Conservation (phyloP, 2,888 invertebrate genomes). For the Coelinius sp. region DNA sequence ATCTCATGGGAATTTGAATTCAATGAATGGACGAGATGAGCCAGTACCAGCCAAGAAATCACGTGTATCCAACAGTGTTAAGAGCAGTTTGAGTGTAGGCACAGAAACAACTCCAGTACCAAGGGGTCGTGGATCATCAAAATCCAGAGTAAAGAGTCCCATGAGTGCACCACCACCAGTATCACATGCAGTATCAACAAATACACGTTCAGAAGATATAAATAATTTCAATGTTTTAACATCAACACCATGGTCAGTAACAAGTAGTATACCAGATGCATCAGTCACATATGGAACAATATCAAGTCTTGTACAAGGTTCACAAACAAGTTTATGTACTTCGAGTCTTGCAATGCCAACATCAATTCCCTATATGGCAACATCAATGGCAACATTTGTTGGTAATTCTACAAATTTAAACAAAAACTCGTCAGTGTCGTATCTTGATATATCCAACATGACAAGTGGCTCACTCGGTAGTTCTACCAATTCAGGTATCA, state of each 20-base stretch:
- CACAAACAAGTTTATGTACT: slow-evolving; percentile 60
- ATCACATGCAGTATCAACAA: slow-evolving; percentile 23
- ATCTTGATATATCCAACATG: slow-evolving; percentile 69
- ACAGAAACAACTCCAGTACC: slow-evolving; percentile 35
- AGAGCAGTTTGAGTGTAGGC: slow-evolving; percentile 34
- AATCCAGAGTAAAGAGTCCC: slow-evolving; percentile 44
- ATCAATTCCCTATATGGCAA: slow-evolving; percentile 67
- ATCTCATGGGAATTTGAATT: slow-evolving; percentile 68
- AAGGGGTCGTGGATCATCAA: slow-evolving; percentile 39
- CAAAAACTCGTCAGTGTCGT: slow-evolving; percentile 66
- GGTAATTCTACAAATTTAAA: slow-evolving; percentile 67
- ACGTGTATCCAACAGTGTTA: slow-evolving; percentile 51
- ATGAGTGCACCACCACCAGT: slow-evolving; percentile 38
- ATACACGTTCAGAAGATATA: slow-evolving; percentile 36
- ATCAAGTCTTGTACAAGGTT: slow-evolving; percentile 57
- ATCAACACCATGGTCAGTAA: slow-evolving; percentile 57
- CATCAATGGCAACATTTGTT: slow-evolving; percentile 69
- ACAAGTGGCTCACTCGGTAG: slow-evolving; percentile 59
- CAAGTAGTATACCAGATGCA: slow-evolving; percentile 59
- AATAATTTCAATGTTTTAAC: slow-evolving; percentile 49
- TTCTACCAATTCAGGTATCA: background rate
- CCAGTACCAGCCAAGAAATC: slow-evolving; percentile 64
- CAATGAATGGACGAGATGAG: slow-evolving; percentile 59
- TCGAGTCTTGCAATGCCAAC: slow-evolving; percentile 60
- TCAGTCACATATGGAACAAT: slow-evolving; percentile 59